Evolutionary conservation across 2,888 invertebrate species (phyloP).

Genomic region (Cosmorhoe ocellata): DNA sequence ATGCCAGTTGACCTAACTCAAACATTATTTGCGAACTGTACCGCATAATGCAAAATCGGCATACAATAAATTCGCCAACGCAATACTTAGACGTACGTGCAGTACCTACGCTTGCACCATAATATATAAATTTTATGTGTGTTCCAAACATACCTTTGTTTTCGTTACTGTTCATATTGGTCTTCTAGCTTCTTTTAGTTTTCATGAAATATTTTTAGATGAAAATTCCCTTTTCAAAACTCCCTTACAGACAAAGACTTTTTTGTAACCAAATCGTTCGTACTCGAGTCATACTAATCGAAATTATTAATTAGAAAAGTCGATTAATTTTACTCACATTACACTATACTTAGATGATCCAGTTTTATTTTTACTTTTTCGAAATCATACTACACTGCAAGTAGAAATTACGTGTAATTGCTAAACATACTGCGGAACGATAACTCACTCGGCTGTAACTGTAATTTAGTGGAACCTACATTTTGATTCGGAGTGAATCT

Average conservation of each 20-base stretch:
- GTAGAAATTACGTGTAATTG: slow-evolving; percentile 31
- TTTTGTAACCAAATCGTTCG: too few species aligned
- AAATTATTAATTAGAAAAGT: too few species aligned
- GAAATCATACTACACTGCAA: slow-evolving; percentile 25
- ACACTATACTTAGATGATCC: too few species aligned
- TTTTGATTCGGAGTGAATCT: slow-evolving; percentile 47
- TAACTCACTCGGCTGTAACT: slow-evolving; percentile 44
- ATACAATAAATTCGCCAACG: slow-evolving; percentile 69
- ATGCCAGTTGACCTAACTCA: slow-evolving; percentile 21
- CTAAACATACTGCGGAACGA: slow-evolving; percentile 26
- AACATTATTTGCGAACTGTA: slow-evolving; percentile 49
- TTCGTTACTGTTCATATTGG: slow-evolving; percentile 51
- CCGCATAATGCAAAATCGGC: slow-evolving; percentile 66
- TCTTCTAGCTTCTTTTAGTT: slow-evolving; percentile 32
- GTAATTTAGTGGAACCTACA: slow-evolving; percentile 38
- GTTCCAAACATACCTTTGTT: slow-evolving; percentile 49
- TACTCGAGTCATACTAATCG: too few species aligned
- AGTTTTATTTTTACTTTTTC: slow-evolving; percentile 16
- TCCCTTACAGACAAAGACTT: too few species aligned
- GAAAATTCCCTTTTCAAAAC: neutral
- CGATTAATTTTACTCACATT: too few species aligned
- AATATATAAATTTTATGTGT: slow-evolving; percentile 74
- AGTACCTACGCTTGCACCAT: slow-evolving; percentile 58
- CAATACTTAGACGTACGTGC: slow-evolving; percentile 76
- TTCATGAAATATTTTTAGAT: slow-evolving; percentile 23